Percentiles rank a stretch among this genome's conserved stretches.
These are phyloP conservation scores for Danaus melanippus DNA, from an alignment of 1,140 invertebrate genomes.

Conservation along the genomic window DNA sequence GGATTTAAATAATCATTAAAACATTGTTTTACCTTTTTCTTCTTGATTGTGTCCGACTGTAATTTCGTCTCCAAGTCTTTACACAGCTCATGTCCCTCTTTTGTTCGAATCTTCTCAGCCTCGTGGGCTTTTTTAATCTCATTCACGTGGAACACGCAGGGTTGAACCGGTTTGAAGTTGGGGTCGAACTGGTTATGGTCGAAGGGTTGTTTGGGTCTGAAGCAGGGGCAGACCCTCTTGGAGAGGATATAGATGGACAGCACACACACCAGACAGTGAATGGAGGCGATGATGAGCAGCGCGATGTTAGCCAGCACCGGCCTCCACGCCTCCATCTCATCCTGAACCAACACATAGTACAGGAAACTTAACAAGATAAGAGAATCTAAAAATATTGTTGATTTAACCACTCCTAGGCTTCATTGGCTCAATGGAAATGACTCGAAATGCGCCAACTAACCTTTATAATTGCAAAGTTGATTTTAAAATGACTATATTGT, in stretches of 20 bases:
- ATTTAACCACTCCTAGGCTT: too few relatives aligned
- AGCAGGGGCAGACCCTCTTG: conserved; percentile 72
- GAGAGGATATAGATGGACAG: conserved; percentile 72
- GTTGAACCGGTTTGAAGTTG: conserved; percentile 42
- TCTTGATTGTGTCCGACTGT: conserved; percentile 44
- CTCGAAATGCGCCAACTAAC: too few relatives aligned
- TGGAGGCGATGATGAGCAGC: conserved; percentile 68
- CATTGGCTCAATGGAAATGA: too few relatives aligned
- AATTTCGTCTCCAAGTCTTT: conserved; percentile 59
- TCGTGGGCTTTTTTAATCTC: conserved; percentile 46
- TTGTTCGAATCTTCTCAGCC: conserved; percentile 26
- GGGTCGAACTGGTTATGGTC: conserved; percentile 70
- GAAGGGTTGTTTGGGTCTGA: conserved; percentile 61
- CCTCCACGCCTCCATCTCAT: conserved; percentile 68
- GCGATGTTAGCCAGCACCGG: conserved; percentile 72
- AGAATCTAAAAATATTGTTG: too few relatives aligned
- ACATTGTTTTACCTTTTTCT: conserved; percentile 42
- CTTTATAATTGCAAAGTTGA: too few relatives aligned
- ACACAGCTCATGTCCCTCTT: conserved; percentile 47
- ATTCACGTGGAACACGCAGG: conserved; percentile 52
- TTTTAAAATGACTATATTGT: too few relatives aligned
- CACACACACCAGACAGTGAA: conserved; percentile 71
- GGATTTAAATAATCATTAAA: conserved; percentile 1
- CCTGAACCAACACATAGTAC: conserved; percentile 27
- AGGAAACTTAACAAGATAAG: too few relatives aligned